These are phyloP conservation scores for Drosophila kohkoa DNA, from an alignment of 1,140 invertebrate species.

Conservation along the genomic window DNA sequence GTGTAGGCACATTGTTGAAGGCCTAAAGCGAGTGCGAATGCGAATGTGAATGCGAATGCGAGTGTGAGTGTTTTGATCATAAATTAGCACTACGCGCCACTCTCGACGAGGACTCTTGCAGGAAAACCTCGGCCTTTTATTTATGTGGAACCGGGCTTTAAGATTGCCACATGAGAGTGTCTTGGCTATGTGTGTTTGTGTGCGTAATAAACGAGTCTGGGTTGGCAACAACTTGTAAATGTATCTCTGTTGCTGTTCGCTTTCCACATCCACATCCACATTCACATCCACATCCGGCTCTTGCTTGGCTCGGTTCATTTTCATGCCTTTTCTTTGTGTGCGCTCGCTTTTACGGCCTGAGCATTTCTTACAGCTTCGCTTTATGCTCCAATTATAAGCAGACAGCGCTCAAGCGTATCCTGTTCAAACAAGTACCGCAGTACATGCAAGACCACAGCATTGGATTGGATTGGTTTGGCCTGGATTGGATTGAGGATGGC, in stretches of 20 bases:
- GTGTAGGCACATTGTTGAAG: conserved; percentile 53
- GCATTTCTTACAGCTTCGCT: conserved; percentile 74
- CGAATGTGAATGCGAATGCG: conserved; percentile 25
- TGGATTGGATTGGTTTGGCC: background rate
- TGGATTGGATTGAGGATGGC: background rate
- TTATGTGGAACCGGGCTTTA: conserved; percentile 53
- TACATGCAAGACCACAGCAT: conserved; percentile 32
- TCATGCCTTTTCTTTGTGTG: conserved; percentile 36
- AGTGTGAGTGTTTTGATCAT: conserved; percentile 57
- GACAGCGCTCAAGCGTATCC: conserved; percentile 68
- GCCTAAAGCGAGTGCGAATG: conserved; percentile 18
- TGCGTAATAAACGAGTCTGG: conserved; percentile 49
- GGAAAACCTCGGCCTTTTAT: conserved; percentile 63
- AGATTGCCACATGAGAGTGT: conserved; percentile 44
- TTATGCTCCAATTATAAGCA: conserved; percentile 82
- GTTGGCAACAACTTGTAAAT: conserved; percentile 61
- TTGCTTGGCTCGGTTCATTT: conserved; percentile 38
- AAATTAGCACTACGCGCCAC: conserved; percentile 70
- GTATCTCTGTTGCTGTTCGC: conserved; percentile 50
- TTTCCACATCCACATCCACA: conserved; percentile 30
- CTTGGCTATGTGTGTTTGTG: conserved; percentile 9
- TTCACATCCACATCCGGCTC: conserved; percentile 59
- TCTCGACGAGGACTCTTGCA: conserved; percentile 32
- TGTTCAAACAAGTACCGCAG: conserved; percentile 67
- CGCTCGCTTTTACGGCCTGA: conserved; percentile 58